phyloP scores from a whole-genome alignment of 2,113 vertebrate genomes.

The Limnothrissa miodon region DNA sequence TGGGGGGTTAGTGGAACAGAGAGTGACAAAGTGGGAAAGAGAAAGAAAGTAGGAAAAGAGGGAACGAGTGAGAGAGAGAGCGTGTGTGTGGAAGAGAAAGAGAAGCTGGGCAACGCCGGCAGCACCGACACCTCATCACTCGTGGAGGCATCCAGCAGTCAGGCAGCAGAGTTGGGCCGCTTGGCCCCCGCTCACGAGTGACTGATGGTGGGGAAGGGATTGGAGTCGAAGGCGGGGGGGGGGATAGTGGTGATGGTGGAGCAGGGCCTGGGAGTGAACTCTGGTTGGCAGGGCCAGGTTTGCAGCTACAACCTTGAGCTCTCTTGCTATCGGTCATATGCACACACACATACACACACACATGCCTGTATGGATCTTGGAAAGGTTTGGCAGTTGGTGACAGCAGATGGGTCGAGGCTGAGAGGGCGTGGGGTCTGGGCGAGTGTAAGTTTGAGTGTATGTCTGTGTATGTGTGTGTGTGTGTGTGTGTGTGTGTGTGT shows the following conservation, averaged over 20 bases:
- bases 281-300: background rate
- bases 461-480: constrained; percentile 43
- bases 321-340: background rate
- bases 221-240: too few relatives aligned
- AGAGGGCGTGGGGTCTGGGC: constrained; percentile 24
- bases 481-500: constrained; percentile 43
- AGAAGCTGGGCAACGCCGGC: background rate
- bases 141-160: constrained; percentile 9
- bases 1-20: background rate
- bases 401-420: background rate
- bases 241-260: background rate
- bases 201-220: background rate
- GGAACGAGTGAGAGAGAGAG: too few relatives aligned
- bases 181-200: constrained; percentile 43
- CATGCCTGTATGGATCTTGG: background rate
- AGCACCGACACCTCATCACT: background rate
- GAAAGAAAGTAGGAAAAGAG: too few relatives aligned
- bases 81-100: too few relatives aligned
- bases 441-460: constrained; percentile 15
- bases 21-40: too few relatives aligned
- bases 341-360: background rate
- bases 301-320: background rate
- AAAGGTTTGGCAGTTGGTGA: background rate
- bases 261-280: constrained; percentile 6
- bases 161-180: background rate